phyloP scores from a whole-genome alignment of 2,113 vertebrate genomes.

The Serranochromis macrocephalus region DNA sequence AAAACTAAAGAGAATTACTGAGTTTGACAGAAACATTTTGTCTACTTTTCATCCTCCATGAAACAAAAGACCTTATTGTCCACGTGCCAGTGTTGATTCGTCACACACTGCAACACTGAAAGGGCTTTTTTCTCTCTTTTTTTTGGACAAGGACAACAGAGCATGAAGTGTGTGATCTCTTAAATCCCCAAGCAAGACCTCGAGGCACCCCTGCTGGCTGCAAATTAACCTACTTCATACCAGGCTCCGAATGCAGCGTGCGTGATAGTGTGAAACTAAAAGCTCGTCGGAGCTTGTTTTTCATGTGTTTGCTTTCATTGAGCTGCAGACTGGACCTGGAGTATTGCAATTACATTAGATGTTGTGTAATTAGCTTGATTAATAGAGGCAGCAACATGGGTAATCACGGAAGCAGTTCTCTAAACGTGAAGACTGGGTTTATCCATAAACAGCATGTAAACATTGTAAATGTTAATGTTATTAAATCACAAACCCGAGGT shows the following conservation, averaged over 20 bases:
- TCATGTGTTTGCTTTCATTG: not conserved
- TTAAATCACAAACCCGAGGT: not conserved
- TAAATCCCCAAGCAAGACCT: not conserved
- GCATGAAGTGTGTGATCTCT: not conserved
- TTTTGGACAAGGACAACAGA: not conserved
- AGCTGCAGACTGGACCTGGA: not conserved
- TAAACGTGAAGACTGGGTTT: not conserved
- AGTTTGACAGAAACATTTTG: not conserved
- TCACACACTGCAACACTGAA: not conserved
- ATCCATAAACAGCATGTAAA: not conserved
- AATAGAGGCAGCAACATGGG: not conserved
- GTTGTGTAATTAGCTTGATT: not conserved
- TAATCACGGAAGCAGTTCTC: not conserved
- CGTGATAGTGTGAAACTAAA: not conserved
- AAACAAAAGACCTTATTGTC: not conserved
- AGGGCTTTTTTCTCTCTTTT: not conserved
- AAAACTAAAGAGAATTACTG: not conserved
- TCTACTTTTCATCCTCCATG: not conserved
- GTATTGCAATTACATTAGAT: not conserved
- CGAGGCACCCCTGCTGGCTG: not conserved
- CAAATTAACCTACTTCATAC: not conserved
- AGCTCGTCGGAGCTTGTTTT: not conserved
- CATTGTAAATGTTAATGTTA: not conserved
- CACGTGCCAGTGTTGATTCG: not conserved
- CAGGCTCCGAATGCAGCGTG: not conserved